Conservation (phyloP, 1,140 invertebrate species). For the Littorina saxatilis region DNA sequence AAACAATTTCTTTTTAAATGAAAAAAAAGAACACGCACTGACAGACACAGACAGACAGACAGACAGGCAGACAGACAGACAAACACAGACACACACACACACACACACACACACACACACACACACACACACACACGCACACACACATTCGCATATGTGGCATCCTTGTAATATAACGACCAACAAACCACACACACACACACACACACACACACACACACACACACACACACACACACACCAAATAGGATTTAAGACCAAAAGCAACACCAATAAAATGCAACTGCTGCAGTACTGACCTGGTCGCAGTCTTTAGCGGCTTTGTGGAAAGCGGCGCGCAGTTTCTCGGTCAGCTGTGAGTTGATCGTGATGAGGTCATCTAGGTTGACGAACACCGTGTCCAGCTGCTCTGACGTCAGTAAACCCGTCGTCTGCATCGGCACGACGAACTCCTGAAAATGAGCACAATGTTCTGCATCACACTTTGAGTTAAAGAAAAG, state of each 20-base stretch:
- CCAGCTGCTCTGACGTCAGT: conserved; percentile 80
- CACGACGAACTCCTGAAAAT: conserved; percentile 91
- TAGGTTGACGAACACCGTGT: conserved; percentile 94
- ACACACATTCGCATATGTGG: conserved; percentile 3
- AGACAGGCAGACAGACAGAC: too few species aligned
- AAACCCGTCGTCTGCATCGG: conserved; percentile 93
- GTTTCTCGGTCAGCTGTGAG: conserved; percentile 87
- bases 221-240: not conserved
- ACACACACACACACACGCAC: not conserved
- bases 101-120: conserved; percentile 14
- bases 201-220: not conserved
- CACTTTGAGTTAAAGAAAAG: too few species aligned
- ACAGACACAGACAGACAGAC: too few species aligned
- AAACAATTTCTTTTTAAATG: not conserved
- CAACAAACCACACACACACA: not conserved
- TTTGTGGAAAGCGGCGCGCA: conserved; percentile 91
- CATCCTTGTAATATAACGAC: too few species aligned
- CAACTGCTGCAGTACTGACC: conserved; percentile 66
- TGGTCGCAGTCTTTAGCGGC: conserved; percentile 86
- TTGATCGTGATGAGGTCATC: conserved; percentile 95
- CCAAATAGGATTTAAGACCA: not conserved
- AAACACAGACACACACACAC: too few species aligned
- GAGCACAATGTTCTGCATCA: too few species aligned
- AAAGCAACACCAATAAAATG: not conserved
- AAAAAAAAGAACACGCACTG: not conserved